Percentiles rank a stretch among this genome's conserved stretches.
Conservation (phyloP, 1,140 invertebrate genomes). For the Phymorhynchus buccinoides region DNA sequence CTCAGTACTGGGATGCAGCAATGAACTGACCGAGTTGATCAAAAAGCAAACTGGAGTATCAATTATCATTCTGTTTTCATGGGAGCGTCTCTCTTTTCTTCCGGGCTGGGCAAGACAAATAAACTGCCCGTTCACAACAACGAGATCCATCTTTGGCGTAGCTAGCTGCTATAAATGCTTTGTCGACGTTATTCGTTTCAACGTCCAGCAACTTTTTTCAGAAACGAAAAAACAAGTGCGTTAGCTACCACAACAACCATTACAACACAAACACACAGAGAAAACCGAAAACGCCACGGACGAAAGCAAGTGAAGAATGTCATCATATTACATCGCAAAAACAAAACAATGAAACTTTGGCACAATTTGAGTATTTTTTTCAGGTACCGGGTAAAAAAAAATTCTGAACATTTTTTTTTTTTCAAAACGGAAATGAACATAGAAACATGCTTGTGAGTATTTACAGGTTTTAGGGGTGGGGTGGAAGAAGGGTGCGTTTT, state of each 20-base stretch:
- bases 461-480: not conserved
- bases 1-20: too few relatives aligned
- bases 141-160: slow-evolving; percentile 31
- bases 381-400: slow-evolving; percentile 24
- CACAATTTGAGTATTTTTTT: slow-evolving; percentile 20
- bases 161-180: slow-evolving; percentile 34
- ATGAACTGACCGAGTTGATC: too few relatives aligned
- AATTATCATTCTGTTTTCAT: too few relatives aligned
- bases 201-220: not conserved
- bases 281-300: not conserved
- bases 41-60: too few relatives aligned
- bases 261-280: not conserved
- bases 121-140: not conserved
- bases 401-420: not conserved
- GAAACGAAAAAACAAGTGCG: not conserved
- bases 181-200: not conserved
- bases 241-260: too few relatives aligned
- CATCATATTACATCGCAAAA: not conserved
- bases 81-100: too few relatives aligned
- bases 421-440: too few relatives aligned
- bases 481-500: not conserved
- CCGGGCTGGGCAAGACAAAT: too few relatives aligned
- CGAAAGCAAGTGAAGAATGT: not conserved
- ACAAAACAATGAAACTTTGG: not conserved
- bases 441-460: not conserved